Conservation (phyloP, 2,113 vertebrate species). For the Hemichromis elongatus region DNA sequence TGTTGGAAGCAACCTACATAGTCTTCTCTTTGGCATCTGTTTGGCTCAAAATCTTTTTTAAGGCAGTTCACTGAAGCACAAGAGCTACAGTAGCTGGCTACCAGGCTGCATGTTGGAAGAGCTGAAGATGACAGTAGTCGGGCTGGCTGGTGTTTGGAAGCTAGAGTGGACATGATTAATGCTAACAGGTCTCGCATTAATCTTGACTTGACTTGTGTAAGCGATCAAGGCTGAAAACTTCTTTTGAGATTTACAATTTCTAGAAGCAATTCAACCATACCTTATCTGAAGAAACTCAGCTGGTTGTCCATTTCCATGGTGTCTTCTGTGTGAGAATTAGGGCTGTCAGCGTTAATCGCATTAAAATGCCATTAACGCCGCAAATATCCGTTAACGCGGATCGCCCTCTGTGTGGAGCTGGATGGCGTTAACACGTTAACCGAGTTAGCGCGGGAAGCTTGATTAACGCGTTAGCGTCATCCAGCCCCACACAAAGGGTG, state of each 20-base stretch:
- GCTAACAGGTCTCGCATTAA: neutral
- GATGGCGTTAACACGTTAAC: too few relatives aligned
- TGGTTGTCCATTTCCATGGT: neutral
- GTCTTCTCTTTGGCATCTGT: neutral
- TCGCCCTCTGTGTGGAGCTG: too few relatives aligned
- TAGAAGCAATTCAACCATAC: neutral
- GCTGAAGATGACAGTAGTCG: neutral
- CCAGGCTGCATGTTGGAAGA: neutral
- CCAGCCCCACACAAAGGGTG: too few relatives aligned
- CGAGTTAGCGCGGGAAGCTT: too few relatives aligned
- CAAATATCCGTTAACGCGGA: too few relatives aligned
- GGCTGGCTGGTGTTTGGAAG: neutral
- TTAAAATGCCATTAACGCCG: too few relatives aligned
- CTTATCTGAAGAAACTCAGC: neutral
- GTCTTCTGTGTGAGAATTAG: neutral
- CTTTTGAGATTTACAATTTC: neutral
- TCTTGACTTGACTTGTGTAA: neutral
- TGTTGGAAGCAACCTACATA: neutral
- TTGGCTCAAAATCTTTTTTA: neutral
- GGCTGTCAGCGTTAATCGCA: too few relatives aligned
- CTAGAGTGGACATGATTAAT: neutral
- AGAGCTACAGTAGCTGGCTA: neutral
- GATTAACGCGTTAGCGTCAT: too few relatives aligned
- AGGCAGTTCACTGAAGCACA: neutral
- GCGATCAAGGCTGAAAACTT: neutral